A percentile compares a stretch with the other conserved stretches of the same genome.
These are phyloP conservation scores for Cebus imitator DNA, from an alignment of 2,113 vertebrate genomes.

Conservation along the genomic window DNA sequence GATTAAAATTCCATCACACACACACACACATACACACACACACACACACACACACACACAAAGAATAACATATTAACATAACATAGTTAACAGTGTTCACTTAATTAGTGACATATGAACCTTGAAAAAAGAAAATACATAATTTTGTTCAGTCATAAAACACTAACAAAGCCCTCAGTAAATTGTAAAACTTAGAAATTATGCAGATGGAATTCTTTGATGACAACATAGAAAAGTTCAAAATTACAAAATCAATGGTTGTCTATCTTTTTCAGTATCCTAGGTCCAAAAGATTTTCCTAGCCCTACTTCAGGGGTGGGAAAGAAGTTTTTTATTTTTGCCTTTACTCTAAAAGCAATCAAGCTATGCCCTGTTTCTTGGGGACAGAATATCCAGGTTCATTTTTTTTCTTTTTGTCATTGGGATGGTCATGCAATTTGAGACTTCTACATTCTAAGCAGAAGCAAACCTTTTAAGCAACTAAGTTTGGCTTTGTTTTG, in stretches of 20 bases:
- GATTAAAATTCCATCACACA: too few relatives aligned
- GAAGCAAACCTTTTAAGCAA: too few relatives aligned
- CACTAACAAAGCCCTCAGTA: neutral
- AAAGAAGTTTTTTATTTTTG: neutral
- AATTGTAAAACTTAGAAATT: neutral
- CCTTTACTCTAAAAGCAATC: neutral
- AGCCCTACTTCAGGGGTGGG: rapidly evolving
- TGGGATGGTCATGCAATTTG: neutral
- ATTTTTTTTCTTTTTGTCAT: neutral
- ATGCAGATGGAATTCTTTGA: neutral
- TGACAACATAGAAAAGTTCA: neutral
- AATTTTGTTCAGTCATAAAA: neutral
- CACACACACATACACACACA: too few relatives aligned
- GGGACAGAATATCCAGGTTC: neutral
- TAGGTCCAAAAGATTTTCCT: neutral
- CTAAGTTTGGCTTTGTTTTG: too few relatives aligned
- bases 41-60: too few relatives aligned
- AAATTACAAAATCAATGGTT: neutral
- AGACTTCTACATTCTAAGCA: too few relatives aligned
- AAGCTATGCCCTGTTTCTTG: neutral
- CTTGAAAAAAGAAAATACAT: neutral
- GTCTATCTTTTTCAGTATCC: neutral
- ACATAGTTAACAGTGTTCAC: neutral
- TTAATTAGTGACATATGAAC: neutral
- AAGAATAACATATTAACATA: too few relatives aligned